These are phyloP conservation scores for Scophthalmus maximus DNA, from an alignment of 2,113 vertebrate species.

Conservation along the genomic window DNA sequence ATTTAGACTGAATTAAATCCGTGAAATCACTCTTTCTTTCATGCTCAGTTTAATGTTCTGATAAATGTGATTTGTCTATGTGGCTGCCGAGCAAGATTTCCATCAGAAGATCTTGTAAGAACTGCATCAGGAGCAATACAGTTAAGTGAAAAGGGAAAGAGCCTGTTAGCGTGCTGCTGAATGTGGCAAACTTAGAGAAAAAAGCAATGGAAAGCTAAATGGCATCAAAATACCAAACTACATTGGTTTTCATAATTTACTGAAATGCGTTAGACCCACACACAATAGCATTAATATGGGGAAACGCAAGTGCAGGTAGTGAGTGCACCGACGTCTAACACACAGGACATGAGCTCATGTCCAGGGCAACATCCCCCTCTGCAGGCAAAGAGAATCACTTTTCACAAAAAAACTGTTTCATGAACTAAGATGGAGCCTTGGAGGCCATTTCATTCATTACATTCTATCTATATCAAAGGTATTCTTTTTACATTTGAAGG, in stretches of 20 bases:
- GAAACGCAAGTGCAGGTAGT: conserved; percentile 49
- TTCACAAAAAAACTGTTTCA: conserved; percentile 42
- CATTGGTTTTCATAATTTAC: conserved; percentile 17
- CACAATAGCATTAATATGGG: conserved; percentile 47
- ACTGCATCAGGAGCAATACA: conserved; percentile 36
- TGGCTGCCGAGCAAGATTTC: background rate
- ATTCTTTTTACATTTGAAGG: conserved; percentile 32
- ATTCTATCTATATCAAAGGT: conserved; percentile 37
- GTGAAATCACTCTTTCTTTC: conserved; percentile 34
- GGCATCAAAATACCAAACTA: conserved; percentile 20
- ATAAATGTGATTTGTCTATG: conserved; percentile 43
- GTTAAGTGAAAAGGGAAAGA: conserved; percentile 27
- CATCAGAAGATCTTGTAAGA: conserved; percentile 5
- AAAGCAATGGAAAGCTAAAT: conserved; percentile 1
- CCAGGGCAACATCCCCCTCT: conserved; percentile 85
- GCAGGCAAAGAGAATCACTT: conserved; percentile 74
- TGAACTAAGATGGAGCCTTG: conserved; percentile 66
- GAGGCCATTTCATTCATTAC: conserved; percentile 62
- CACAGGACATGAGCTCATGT: conserved; percentile 67
- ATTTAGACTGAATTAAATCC: conserved; percentile 47
- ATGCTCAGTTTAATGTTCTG: conserved; percentile 54
- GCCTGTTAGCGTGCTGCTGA: background rate
- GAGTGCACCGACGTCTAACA: conserved; percentile 40
- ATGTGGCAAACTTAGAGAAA: conserved; percentile 8
- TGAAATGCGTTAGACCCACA: conserved; percentile 42